A percentile compares a stretch with the other conserved stretches of the same genome.
phyloP scores from a whole-genome alignment of 2,797 vertebrate species.

The Philypnodon macrostomus region DNA sequence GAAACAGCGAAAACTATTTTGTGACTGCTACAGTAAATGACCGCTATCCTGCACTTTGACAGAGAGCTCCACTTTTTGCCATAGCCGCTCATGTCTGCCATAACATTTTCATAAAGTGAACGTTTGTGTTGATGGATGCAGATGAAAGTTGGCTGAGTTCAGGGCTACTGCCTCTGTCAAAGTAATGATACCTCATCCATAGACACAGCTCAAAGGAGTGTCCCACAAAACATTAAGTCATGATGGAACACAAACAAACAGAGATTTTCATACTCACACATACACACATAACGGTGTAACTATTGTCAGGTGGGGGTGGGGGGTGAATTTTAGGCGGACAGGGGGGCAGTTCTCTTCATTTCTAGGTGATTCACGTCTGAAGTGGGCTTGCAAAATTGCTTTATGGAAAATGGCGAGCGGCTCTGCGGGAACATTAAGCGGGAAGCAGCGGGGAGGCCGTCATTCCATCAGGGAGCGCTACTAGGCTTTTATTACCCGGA shows the following conservation, averaged over 20 bases:
- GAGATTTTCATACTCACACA: too few species aligned
- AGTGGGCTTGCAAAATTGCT: constrained; percentile 72
- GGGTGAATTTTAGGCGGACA: constrained; percentile 18
- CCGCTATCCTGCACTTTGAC: constrained; percentile 7
- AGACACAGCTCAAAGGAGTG: constrained; percentile 29
- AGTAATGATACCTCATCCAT: constrained; percentile 37
- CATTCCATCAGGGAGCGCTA: constrained; percentile 69
- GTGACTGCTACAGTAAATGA: neutral
- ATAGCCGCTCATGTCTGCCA: neutral
- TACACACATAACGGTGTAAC: constrained; percentile 24
- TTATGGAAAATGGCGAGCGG: constrained; percentile 67
- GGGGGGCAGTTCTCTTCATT: constrained; percentile 58
- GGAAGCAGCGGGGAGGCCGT: constrained; percentile 60
- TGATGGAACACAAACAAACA: constrained; percentile 62
- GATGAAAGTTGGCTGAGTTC: constrained; percentile 33
- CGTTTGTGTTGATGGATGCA: constrained; percentile 35
- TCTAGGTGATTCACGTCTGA: constrained; percentile 70
- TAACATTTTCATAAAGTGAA: constrained; percentile 14
- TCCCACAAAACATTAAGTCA: constrained; percentile 58
- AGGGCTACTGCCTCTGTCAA: constrained; percentile 36
- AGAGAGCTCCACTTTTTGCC: constrained; percentile 1
- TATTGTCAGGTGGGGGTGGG: constrained; percentile 26
- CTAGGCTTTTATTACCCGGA: constrained; percentile 64
- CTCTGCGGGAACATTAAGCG: constrained; percentile 62
- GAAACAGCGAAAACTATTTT: neutral